These are phyloP conservation scores for Connochaetes taurinus DNA, from an alignment of 2,113 vertebrate genomes.

Conservation along the genomic window DNA sequence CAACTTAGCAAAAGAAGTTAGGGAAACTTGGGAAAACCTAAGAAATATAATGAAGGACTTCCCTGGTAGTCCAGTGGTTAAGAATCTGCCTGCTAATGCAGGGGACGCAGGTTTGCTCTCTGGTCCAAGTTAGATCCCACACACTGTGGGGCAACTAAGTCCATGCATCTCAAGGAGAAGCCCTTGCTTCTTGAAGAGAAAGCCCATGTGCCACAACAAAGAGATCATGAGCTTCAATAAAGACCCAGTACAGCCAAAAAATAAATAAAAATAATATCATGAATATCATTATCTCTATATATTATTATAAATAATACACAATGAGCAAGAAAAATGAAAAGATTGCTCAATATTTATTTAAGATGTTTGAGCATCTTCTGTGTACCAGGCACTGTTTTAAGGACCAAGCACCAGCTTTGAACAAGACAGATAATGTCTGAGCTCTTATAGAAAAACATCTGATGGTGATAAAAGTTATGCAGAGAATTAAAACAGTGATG, in stretches of 20 bases:
- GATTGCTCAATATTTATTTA: not conserved
- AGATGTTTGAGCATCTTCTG: not conserved
- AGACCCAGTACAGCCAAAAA: not conserved
- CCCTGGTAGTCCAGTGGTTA: not conserved
- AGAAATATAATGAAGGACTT: not conserved
- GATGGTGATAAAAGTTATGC: not conserved
- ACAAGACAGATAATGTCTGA: not conserved
- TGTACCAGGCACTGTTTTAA: not conserved
- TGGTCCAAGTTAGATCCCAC: not conserved
- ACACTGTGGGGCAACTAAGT: not conserved
- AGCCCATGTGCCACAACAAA: not conserved
- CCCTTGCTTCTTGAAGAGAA: not conserved
- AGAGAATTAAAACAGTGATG: not conserved
- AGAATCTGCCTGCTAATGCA: not conserved
- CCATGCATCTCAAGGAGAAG: not conserved
- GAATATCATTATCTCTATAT: not conserved
- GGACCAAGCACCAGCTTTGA: not conserved
- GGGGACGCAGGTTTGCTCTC: not conserved
- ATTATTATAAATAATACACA: not conserved
- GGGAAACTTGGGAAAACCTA: not conserved
- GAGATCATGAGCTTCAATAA: not conserved
- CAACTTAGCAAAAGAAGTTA: not conserved
- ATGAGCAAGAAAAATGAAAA: not conserved
- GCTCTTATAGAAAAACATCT: not conserved
- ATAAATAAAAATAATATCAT: not conserved